Conservation (phyloP, 2,797 vertebrate species). For the Pangasius djambal region DNA sequence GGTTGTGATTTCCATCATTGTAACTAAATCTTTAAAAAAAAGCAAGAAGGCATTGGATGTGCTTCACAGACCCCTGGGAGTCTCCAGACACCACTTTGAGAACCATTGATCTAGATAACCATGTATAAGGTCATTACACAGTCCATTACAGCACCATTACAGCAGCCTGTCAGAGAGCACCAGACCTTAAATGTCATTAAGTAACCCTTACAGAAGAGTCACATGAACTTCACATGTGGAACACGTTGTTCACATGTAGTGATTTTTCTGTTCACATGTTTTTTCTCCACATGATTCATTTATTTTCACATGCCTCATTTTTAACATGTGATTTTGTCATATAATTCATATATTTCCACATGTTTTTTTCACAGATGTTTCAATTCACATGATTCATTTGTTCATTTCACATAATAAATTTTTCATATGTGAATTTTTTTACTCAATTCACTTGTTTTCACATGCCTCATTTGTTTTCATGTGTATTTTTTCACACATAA, state of each 20-base stretch:
- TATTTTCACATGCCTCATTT: not conserved
- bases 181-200: not conserved
- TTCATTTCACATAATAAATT: not conserved
- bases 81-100: conserved; percentile 4
- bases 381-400: not conserved
- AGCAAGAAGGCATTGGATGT: not conserved
- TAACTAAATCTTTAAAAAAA: not conserved
- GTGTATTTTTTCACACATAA: not conserved
- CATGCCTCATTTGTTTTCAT: not conserved
- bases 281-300: not conserved
- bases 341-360: not conserved
- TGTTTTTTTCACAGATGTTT: not conserved
- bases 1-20: not conserved
- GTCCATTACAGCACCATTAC: conserved; percentile 17
- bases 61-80: not conserved
- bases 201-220: not conserved
- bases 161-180: not conserved
- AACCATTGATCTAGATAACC: conserved; percentile 12
- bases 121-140: not conserved
- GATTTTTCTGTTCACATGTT: too few species aligned
- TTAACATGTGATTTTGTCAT: not conserved
- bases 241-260: not conserved
- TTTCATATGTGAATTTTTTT: not conserved
- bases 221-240: not conserved
- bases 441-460: not conserved